A percentile compares a stretch with the other conserved stretches of the same genome.
These are phyloP conservation scores for Phrynocephalus vlangalii DNA, from an alignment of 2,797 vertebrate species.

Conservation along the genomic window DNA sequence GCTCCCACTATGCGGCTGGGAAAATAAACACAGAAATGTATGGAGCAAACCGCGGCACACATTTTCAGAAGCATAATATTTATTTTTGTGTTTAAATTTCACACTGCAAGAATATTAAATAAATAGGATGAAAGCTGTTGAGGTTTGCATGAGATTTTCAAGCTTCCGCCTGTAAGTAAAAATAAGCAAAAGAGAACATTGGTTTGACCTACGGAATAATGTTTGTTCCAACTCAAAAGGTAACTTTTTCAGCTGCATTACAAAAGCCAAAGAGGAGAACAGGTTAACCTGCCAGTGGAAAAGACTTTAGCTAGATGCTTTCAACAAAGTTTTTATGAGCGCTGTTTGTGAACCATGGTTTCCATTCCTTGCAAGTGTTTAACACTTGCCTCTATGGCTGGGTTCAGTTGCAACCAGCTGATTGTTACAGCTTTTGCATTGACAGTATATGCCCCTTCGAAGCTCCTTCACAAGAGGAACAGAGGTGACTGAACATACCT, in stretches of 20 bases:
- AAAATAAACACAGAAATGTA: conserved; percentile 46
- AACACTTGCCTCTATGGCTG: too few species aligned
- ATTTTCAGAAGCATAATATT: conserved; percentile 46
- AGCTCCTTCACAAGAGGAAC: background rate
- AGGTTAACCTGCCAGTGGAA: conserved; percentile 1
- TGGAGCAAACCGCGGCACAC: conserved; percentile 41
- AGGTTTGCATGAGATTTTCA: conserved; percentile 4
- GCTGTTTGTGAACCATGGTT: background rate
- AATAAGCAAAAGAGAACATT: conserved; percentile 51
- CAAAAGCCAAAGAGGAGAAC: conserved; percentile 36
- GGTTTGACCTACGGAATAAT: conserved; percentile 36
- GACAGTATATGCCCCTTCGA: background rate
- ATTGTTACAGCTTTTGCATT: background rate
- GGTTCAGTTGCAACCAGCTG: too few species aligned
- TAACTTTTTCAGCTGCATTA: conserved; percentile 45
- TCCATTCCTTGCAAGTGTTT: background rate
- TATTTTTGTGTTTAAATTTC: conserved; percentile 64
- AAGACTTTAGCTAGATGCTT: conserved; percentile 9
- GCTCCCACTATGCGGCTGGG: conserved; percentile 55
- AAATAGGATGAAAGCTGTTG: conserved; percentile 60
- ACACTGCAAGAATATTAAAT: conserved; percentile 66
- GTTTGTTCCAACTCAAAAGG: conserved; percentile 35
- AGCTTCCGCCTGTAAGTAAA: conserved; percentile 47
- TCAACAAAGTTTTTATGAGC: background rate
- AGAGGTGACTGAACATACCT: too few species aligned